phyloP scores from a whole-genome alignment of 2,888 invertebrate species.

The Pyrgus malvae region DNA sequence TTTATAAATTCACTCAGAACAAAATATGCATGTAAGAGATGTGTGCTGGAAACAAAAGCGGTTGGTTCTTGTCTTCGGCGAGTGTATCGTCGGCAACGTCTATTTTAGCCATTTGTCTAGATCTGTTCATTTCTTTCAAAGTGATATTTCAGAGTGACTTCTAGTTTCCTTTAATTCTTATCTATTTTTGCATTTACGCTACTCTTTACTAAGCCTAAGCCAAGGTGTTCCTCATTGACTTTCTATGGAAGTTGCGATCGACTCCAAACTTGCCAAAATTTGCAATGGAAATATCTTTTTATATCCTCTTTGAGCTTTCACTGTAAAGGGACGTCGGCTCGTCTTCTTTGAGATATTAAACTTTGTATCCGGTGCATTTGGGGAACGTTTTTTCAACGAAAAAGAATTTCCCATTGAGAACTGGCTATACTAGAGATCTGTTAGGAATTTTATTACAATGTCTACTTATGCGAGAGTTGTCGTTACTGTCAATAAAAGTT shows the following conservation, averaged over 20 bases:
- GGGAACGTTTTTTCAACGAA: conserved; percentile 19
- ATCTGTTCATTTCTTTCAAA: no score
- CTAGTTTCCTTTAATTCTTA: conserved; percentile 52
- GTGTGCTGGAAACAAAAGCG: no score
- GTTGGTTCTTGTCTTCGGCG: no score
- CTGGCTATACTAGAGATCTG: conserved; percentile 11
- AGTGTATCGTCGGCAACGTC: no score
- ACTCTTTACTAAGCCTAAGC: conserved; percentile 41
- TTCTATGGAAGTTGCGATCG: conserved; percentile 55
- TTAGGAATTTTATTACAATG: conserved; percentile 9
- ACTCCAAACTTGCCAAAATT: conserved; percentile 45
- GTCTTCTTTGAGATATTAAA: conserved; percentile 49
- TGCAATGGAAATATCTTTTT: conserved; percentile 63
- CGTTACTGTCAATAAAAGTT: background rate
- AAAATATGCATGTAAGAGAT: no score
- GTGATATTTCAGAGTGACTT: conserved; percentile 47
- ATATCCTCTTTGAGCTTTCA: conserved; percentile 64
- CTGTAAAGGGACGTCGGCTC: conserved; percentile 48
- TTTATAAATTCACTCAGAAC: no score
- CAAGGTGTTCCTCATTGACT: conserved; percentile 49
- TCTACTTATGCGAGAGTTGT: background rate
- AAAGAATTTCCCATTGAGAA: conserved; percentile 4
- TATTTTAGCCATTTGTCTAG: no score
- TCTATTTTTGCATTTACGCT: conserved; percentile 46
- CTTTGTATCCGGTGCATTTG: conserved; percentile 26